Evolutionary conservation across 2,888 invertebrate genomes (phyloP).

Genomic region (Eilema griseolum): DNA sequence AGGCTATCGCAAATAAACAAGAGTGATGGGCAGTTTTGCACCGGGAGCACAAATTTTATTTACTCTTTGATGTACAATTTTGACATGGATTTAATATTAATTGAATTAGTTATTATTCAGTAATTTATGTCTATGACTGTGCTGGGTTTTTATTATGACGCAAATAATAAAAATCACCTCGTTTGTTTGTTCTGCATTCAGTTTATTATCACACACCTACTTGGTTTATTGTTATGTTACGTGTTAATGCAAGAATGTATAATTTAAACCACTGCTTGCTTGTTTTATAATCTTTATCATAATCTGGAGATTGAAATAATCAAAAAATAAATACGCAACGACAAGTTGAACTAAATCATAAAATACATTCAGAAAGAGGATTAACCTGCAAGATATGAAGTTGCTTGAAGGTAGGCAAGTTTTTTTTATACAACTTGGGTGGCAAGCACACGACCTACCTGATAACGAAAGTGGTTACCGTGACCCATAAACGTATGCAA

Average conservation of each 20-base stretch:
- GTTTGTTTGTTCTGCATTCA: not conserved
- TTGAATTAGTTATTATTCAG: not conserved
- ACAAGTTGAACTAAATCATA: not conserved
- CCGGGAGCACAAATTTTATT: too few relatives aligned
- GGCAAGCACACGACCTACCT: too few relatives aligned
- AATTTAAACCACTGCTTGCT: not conserved
- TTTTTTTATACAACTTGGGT: too few relatives aligned
- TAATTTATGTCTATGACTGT: not conserved
- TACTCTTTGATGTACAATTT: too few relatives aligned
- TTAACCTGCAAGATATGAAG: not conserved
- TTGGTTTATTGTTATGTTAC: constrained; percentile 3
- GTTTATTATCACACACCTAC: not conserved
- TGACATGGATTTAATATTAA: too few relatives aligned
- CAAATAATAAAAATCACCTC: not conserved
- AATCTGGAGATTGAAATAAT: not conserved
- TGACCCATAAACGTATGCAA: too few relatives aligned
- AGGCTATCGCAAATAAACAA: too few relatives aligned
- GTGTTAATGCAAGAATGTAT: not conserved
- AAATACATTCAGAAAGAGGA: not conserved
- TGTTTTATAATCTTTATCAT: not conserved
- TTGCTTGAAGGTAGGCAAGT: not conserved
- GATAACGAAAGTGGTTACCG: too few relatives aligned
- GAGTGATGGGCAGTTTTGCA: too few relatives aligned
- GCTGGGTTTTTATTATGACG: not conserved
- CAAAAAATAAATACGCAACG: not conserved